phyloP scores from a whole-genome alignment of 2,888 invertebrate species.

The Aspidiotus destructor region DNA sequence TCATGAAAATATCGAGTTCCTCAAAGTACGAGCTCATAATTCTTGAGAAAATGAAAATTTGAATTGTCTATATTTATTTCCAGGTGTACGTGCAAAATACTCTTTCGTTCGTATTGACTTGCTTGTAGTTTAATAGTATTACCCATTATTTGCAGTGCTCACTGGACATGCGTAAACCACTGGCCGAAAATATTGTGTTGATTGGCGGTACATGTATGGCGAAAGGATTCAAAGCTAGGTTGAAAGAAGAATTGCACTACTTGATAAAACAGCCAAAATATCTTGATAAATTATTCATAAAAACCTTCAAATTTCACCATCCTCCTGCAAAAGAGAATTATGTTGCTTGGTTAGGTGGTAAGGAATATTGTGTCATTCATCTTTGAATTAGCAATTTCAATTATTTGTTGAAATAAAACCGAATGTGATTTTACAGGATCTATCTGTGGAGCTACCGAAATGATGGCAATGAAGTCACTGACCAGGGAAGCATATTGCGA shows the following conservation, averaged over 20 bases:
- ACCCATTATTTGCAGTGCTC: constrained; percentile 52
- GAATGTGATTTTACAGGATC: constrained; percentile 8
- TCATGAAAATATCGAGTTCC: too few relatives aligned
- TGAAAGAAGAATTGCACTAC: constrained; percentile 63
- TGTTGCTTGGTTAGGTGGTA: constrained; percentile 77
- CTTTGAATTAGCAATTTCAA: background rate
- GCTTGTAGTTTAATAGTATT: background rate
- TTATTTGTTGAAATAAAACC: background rate
- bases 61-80: too few relatives aligned
- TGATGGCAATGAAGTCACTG: constrained; percentile 29
- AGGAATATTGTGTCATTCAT: constrained; percentile 23
- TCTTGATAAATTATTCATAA: constrained; percentile 51
- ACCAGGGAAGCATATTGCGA: constrained; percentile 27
- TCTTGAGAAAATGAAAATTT: too few relatives aligned
- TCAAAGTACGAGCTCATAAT: too few relatives aligned
- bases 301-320: constrained; percentile 67
- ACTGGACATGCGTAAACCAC: constrained; percentile 63
- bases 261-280: constrained; percentile 56
- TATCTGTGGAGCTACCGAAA: constrained; percentile 40
- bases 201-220: constrained; percentile 78
- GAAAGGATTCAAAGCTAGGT: constrained; percentile 70
- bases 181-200: constrained; percentile 75
- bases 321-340: constrained; percentile 72
- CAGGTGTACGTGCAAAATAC: too few relatives aligned
- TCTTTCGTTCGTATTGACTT: too few relatives aligned